Conservation (phyloP, 2,797 vertebrate species). For the Ambastaia sidthimunki region DNA sequence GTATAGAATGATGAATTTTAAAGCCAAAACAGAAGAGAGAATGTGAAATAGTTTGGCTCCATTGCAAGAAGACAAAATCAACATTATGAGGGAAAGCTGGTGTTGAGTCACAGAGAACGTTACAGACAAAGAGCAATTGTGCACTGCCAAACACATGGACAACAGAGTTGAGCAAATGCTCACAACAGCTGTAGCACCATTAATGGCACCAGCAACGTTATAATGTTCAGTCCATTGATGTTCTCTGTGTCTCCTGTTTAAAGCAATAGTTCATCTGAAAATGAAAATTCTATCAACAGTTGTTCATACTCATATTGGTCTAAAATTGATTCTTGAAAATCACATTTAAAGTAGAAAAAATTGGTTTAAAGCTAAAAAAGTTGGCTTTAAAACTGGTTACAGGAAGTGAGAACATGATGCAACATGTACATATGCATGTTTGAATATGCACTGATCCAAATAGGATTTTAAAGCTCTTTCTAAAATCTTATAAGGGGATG, state of each 20-base stretch:
- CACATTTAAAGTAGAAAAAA: neutral
- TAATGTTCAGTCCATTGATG: neutral
- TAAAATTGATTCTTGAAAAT: too few relatives aligned
- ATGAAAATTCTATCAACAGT: neutral
- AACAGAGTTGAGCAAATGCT: slow-evolving; percentile 45
- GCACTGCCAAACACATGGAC: slow-evolving; percentile 44
- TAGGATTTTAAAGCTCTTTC: too few relatives aligned
- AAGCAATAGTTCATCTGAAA: neutral
- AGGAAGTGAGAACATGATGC: neutral
- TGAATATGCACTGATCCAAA: too few relatives aligned
- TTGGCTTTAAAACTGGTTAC: neutral
- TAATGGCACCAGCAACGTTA: slow-evolving; percentile 14
- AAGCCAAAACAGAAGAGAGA: slow-evolving; percentile 18
- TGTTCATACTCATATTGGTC: neutral
- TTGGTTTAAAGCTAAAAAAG: too few relatives aligned
- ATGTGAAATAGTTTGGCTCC: slow-evolving; percentile 39
- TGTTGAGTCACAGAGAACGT: slow-evolving; percentile 16
- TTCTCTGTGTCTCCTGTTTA: neutral
- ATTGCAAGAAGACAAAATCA: slow-evolving; percentile 40
- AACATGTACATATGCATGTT: too few relatives aligned
- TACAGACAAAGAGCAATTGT: slow-evolving; percentile 55
- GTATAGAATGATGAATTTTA: slow-evolving; percentile 37
- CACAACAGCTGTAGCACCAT: slow-evolving; percentile 44
- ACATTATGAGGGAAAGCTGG: slow-evolving; percentile 24
- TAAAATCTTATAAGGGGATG: too few relatives aligned